phyloP scores from a whole-genome alignment of 2,797 vertebrate genomes.

The Merluccius polli region DNA sequence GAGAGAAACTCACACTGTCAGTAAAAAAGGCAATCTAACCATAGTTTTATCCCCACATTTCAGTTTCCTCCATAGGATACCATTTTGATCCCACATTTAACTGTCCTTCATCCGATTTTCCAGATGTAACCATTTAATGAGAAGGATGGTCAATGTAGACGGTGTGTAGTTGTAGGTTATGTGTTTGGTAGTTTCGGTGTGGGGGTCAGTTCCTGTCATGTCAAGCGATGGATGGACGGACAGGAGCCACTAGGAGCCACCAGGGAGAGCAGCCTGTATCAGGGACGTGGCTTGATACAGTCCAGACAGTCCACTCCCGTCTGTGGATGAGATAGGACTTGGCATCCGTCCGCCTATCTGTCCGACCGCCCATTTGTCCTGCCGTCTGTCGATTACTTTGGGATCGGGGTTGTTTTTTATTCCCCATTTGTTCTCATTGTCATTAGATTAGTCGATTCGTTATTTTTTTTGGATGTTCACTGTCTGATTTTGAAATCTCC shows the following conservation, averaged over 20 bases:
- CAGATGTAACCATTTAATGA: no score
- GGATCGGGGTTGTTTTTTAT: background rate
- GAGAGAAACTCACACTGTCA: constrained; percentile 9
- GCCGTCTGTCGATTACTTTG: background rate
- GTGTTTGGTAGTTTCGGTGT: no score
- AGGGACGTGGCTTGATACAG: constrained; percentile 24
- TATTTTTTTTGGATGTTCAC: background rate
- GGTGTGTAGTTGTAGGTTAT: no score
- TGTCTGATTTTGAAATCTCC: background rate
- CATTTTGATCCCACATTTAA: no score
- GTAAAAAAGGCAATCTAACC: no score
- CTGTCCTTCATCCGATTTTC: no score
- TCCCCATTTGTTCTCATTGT: background rate
- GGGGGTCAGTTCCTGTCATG: constrained; percentile 1
- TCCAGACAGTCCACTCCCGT: constrained; percentile 17
- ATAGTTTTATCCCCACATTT: no score
- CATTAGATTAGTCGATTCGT: background rate
- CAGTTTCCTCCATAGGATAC: no score
- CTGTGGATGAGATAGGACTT: constrained; percentile 34
- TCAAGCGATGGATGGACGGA: constrained; percentile 1
- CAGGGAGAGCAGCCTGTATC: background rate
- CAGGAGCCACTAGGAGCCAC: constrained; percentile 6
- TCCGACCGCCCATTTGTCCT: background rate
- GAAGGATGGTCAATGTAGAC: no score
- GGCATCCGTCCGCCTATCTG: background rate